phyloP scores from a whole-genome alignment of 2,113 vertebrate species.

The Alaudala cheleensis region DNA sequence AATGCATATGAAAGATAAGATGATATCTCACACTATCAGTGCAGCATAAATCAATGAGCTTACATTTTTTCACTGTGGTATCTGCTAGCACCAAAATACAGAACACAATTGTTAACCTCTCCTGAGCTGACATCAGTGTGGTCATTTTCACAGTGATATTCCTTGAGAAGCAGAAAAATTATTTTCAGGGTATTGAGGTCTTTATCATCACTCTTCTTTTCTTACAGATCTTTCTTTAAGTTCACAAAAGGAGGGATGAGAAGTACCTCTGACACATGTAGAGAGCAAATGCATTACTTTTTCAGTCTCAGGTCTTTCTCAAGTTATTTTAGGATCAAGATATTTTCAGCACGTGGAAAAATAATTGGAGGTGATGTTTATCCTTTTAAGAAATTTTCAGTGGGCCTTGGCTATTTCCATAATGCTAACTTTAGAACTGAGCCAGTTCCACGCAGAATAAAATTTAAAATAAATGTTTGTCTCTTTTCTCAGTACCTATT shows the following conservation, averaged over 20 bases:
- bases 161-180: neutral
- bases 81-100: neutral
- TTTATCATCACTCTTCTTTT: neutral
- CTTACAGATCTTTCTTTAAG: neutral
- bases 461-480: neutral
- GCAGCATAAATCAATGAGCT: neutral
- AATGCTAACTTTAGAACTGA: neutral
- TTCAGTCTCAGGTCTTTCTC: neutral
- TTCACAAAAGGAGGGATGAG: neutral
- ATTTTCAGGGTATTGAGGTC: neutral
- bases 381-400: neutral
- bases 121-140: neutral
- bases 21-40: neutral
- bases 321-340: constrained; percentile 27
- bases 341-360: constrained; percentile 10
- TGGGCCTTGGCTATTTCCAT: neutral
- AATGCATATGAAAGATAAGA: neutral
- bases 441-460: neutral
- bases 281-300: neutral
- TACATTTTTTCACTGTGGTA: neutral
- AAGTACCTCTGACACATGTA: neutral
- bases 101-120: neutral
- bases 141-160: neutral
- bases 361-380: neutral
- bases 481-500: neutral